Conservation (phyloP, 2,888 invertebrate species). For the Pteria penguin region DNA sequence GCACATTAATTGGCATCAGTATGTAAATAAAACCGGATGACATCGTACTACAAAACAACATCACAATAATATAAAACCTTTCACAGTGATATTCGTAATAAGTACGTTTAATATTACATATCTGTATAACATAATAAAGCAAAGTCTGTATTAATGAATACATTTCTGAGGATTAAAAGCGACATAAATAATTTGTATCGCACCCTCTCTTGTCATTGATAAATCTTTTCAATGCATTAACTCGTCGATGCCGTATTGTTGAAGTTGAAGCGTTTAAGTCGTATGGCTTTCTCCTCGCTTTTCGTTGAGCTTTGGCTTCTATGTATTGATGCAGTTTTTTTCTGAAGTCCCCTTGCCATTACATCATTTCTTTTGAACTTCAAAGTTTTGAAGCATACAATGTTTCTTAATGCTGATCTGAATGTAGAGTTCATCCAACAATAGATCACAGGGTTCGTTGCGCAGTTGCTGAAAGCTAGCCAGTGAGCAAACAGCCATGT, state of each 20-base stretch:
- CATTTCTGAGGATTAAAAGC: no score
- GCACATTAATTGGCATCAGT: no score
- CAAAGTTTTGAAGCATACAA: neutral
- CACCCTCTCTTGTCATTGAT: no score
- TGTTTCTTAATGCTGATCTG: constrained; percentile 18
- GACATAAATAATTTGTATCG: no score
- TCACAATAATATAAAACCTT: no score
- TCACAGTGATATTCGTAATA: no score
- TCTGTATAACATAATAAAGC: no score
- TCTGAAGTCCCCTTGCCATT: neutral
- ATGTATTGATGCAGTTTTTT: neutral
- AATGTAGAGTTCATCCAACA: constrained; percentile 96
- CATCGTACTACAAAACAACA: no score
- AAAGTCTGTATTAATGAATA: no score
- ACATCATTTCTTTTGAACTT: neutral
- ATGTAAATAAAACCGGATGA: no score
- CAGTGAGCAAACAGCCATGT: constrained; percentile 82
- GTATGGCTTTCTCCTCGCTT: neutral
- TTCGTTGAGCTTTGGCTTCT: neutral
- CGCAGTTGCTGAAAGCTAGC: constrained; percentile 97
- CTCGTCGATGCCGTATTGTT: neutral
- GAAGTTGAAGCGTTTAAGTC: neutral
- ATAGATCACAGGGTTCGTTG: constrained; percentile 97
- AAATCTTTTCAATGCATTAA: neutral
- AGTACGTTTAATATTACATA: no score